Percentiles rank a stretch among this genome's conserved stretches.
Conservation (phyloP, 2,797 vertebrate species). For the Cyprinella venusta region DNA sequence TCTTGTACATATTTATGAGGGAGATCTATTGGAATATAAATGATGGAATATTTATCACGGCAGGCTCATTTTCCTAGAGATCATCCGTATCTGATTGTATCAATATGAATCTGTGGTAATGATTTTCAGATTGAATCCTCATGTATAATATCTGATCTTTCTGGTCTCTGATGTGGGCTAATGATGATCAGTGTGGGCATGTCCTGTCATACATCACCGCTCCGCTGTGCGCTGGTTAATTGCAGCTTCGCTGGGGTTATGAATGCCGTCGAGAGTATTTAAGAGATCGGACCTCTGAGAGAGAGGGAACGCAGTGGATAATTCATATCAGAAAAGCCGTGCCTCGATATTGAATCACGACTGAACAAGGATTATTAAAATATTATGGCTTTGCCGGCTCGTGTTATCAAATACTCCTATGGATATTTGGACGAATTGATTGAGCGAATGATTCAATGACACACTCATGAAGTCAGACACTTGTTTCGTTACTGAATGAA, state of each 20-base stretch:
- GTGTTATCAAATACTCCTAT: neutral
- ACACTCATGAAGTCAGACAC: neutral
- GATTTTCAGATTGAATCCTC: constrained; percentile 27
- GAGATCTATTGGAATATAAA: constrained; percentile 31
- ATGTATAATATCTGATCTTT: constrained; percentile 4
- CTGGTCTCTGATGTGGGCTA: constrained; percentile 12
- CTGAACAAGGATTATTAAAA: neutral
- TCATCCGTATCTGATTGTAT: constrained; percentile 25
- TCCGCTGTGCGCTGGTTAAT: neutral
- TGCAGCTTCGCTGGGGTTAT: neutral
- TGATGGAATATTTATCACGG: constrained; percentile 15
- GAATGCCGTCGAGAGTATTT: neutral
- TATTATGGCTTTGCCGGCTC: neutral
- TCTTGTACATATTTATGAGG: constrained; percentile 51
- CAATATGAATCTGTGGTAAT: constrained; percentile 17
- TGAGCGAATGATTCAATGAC: neutral
- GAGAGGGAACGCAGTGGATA: neutral
- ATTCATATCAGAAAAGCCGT: neutral
- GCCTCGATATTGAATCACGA: constrained; percentile 4
- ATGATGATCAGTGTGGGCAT: neutral
- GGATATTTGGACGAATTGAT: neutral
- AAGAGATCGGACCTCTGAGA: neutral
- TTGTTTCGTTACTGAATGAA: neutral
- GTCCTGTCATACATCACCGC: neutral
- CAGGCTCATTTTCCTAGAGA: constrained; percentile 19